Evolutionary conservation across 2,888 invertebrate genomes (phyloP).

Genomic region (Trissolcus brochymenae): DNA sequence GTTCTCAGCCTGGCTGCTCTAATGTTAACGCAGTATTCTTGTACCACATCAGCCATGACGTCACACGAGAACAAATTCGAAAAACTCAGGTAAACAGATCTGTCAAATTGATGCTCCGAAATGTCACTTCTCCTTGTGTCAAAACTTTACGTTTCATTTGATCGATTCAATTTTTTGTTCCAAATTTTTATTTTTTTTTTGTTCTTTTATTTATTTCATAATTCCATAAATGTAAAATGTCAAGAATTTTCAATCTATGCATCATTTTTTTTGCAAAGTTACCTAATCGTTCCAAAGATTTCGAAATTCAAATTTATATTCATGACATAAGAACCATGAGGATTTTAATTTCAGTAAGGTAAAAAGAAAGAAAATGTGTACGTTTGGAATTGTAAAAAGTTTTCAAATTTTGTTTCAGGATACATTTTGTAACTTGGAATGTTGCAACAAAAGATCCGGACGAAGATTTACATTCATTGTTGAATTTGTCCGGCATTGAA

Average conservation of each 20-base stretch:
- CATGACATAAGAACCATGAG: too few relatives aligned
- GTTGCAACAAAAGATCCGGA: constrained; percentile 88
- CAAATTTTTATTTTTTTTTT: too few relatives aligned
- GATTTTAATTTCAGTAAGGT: too few relatives aligned
- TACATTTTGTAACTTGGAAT: constrained; percentile 93
- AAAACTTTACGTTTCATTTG: too few relatives aligned
- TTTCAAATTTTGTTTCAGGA: constrained; percentile 76
- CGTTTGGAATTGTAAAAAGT: neutral
- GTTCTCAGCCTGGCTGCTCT: constrained; percentile 1
- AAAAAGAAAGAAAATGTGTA: too few relatives aligned
- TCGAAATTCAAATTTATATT: too few relatives aligned
- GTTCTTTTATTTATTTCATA: neutral
- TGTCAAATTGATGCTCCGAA: too few relatives aligned
- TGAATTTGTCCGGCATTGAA: constrained; percentile 81
- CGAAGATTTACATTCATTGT: constrained; percentile 84
- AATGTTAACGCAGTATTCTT: constrained; percentile 8
- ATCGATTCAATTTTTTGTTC: too few relatives aligned
- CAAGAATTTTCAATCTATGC: too few relatives aligned
- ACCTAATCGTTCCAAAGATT: too few relatives aligned
- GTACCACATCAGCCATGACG: constrained; percentile 8
- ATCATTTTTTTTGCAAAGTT: too few relatives aligned
- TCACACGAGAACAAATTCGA: neutral
- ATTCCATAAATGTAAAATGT: neutral
- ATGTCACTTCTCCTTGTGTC: too few relatives aligned
- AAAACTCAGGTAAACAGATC: constrained; percentile 7